These are phyloP conservation scores for Vireo griseus DNA, from an alignment of 2,797 vertebrate species.

Conservation along the genomic window DNA sequence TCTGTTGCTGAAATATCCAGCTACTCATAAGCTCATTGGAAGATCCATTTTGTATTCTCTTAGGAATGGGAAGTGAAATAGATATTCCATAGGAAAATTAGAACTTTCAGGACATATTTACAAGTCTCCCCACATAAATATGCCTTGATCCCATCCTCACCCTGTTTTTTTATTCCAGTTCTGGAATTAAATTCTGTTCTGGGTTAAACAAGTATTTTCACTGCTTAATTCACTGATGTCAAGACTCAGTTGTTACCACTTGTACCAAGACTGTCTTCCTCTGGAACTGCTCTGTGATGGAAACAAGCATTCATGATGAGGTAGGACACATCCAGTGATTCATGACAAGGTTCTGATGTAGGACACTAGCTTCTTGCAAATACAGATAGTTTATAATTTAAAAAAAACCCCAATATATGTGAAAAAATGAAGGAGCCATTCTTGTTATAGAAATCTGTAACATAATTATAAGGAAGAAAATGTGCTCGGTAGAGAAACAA, in stretches of 20 bases:
- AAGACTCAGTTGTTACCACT: not conserved
- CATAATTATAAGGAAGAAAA: not conserved
- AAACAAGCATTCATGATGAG: accelerated
- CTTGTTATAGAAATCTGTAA: not conserved
- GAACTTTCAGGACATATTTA: not conserved
- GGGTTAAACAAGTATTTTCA: not conserved
- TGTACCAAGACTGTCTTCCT: not conserved
- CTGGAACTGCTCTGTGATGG: not conserved
- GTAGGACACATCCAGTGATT: not conserved
- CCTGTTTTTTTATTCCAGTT: not conserved
- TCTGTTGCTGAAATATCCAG: not conserved
- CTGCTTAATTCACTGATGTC: not conserved
- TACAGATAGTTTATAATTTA: not conserved
- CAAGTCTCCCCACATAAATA: not conserved
- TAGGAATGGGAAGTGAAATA: not conserved
- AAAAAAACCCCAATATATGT: not conserved
- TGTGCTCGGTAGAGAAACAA: not conserved
- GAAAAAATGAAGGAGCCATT: not conserved
- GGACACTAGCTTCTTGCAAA: not conserved
- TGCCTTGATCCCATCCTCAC: not conserved
- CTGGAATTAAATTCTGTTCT: not conserved
- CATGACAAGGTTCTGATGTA: not conserved
- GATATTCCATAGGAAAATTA: not conserved
- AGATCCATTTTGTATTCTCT: not conserved
- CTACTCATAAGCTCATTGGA: not conserved